A percentile compares a stretch with the other conserved stretches of the same genome.
phyloP scores from a whole-genome alignment of 2,113 vertebrate genomes.

The Eulemur macaco region DNA sequence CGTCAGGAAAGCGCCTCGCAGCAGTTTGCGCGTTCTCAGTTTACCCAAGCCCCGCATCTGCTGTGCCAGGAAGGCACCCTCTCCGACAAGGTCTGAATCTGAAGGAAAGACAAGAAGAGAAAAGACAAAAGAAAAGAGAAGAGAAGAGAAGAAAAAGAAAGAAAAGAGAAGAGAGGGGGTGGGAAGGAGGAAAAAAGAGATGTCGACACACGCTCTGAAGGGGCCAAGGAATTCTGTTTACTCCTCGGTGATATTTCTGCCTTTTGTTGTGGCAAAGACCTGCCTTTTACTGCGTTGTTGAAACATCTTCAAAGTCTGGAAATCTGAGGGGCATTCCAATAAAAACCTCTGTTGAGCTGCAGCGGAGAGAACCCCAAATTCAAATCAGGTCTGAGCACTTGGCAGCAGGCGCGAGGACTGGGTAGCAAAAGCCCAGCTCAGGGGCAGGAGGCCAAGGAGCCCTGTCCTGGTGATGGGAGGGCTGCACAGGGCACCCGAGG shows the following conservation, averaged over 20 bases:
- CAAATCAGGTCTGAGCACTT: conserved; percentile 73
- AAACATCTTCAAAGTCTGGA: conserved; percentile 80
- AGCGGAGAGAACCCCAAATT: conserved; percentile 73
- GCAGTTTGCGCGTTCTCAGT: conserved; percentile 37
- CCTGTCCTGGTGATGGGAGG: rapidly evolving
- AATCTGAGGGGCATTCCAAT: conserved; percentile 71
- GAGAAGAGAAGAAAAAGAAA: not conserved
- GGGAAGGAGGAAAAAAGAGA: not conserved
- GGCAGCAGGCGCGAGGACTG: conserved; percentile 48
- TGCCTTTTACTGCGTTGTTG: conserved; percentile 78
- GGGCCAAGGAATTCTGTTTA: conserved; percentile 75
- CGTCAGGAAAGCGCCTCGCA: not conserved
- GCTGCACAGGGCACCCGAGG: rapidly evolving
- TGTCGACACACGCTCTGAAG: conserved; percentile 26
- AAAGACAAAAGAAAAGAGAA: not conserved
- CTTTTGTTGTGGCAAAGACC: conserved; percentile 76
- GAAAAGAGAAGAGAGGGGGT: not conserved
- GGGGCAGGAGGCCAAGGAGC: not conserved
- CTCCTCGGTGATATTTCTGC: conserved; percentile 58
- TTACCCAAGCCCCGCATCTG: conserved; percentile 23
- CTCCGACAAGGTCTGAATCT: not conserved
- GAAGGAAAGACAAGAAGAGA: not conserved
- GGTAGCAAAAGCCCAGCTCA: conserved; percentile 44
- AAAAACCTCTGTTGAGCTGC: conserved; percentile 68
- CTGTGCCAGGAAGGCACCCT: not conserved